Evolutionary conservation across 2,113 vertebrate species (phyloP).

Genomic region (Aldabrachelys gigantea): DNA sequence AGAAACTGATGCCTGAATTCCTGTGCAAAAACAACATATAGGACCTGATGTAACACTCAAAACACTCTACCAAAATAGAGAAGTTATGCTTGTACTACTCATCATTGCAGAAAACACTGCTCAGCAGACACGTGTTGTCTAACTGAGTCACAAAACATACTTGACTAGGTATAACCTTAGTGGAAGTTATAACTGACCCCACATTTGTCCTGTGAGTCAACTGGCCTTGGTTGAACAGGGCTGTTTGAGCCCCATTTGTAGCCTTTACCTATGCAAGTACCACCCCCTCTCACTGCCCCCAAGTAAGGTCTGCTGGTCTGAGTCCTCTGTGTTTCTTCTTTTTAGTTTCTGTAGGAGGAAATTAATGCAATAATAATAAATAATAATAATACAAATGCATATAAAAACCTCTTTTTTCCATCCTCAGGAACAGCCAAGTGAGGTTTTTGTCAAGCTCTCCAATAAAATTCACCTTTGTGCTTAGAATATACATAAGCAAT

Average conservation of each 20-base stretch:
- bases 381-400: background rate
- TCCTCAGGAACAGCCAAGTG: background rate
- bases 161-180: conserved; percentile 35
- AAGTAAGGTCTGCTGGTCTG: conserved; percentile 42
- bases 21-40: background rate
- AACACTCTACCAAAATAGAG: background rate
- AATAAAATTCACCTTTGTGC: conserved; percentile 19
- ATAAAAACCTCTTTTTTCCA: conserved; percentile 1
- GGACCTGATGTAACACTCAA: background rate
- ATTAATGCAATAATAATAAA: conserved; percentile 44
- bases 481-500: conserved; percentile 20
- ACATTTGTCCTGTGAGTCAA: conserved; percentile 38
- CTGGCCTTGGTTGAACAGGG: conserved; percentile 27
- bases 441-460: conserved; percentile 12
- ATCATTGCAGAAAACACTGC: conserved; percentile 7
- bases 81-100: background rate
- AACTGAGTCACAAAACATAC: conserved; percentile 29
- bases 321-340: conserved; percentile 21
- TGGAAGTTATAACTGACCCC: conserved; percentile 42
- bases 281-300: conserved; percentile 17
- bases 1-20: background rate
- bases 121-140: background rate
- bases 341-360: conserved; percentile 41
- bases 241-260: conserved; percentile 52
- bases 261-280: conserved; percentile 67